Evolutionary conservation across 2,797 vertebrate species (phyloP).

Genomic region (Notamacropus eugenii): DNA sequence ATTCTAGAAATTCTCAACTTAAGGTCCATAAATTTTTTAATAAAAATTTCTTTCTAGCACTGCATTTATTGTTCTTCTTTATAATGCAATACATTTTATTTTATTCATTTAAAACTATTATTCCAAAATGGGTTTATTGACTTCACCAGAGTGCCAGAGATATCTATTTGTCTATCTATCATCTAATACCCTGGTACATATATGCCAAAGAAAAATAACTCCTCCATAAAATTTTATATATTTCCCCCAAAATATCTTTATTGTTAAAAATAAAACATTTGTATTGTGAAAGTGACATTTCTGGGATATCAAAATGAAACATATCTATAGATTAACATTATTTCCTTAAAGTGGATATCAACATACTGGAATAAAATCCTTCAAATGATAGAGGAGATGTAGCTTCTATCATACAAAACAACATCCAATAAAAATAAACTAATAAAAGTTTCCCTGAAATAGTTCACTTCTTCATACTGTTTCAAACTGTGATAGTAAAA

Average conservation of each 20-base stretch:
- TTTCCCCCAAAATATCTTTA: not conserved
- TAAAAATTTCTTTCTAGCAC: not conserved
- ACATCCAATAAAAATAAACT: not conserved
- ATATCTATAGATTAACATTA: not conserved
- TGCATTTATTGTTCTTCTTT: not conserved
- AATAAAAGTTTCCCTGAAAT: not conserved
- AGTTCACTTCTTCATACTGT: not conserved
- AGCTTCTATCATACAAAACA: not conserved
- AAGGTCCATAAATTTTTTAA: not conserved
- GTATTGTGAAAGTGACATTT: not conserved
- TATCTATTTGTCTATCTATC: too few species aligned
- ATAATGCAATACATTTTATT: not conserved
- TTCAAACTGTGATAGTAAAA: not conserved
- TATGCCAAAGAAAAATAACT: not conserved
- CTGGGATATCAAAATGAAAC: not conserved
- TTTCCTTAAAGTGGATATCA: constrained; percentile 19
- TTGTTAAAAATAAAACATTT: not conserved
- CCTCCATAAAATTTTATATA: not conserved
- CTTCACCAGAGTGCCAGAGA: not conserved
- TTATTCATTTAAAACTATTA: not conserved
- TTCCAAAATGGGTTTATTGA: not conserved
- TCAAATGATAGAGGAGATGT: constrained; percentile 18
- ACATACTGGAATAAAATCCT: not conserved
- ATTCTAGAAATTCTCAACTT: not conserved
- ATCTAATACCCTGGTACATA: not conserved